These are phyloP conservation scores for Illadopsis cleaveri DNA, from an alignment of 2,113 vertebrate species.

Conservation along the genomic window DNA sequence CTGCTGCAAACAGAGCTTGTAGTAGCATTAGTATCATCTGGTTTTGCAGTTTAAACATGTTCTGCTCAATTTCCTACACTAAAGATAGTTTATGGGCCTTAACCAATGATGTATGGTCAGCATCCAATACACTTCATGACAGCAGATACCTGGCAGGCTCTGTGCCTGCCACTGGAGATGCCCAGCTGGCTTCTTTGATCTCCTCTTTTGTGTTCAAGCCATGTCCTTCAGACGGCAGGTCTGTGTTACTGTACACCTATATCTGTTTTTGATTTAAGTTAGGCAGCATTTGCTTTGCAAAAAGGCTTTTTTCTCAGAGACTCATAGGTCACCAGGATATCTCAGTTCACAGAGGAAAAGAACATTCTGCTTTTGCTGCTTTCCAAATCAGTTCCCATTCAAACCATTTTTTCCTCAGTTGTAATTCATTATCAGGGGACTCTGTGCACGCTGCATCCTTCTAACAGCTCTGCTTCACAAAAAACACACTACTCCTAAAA, in stretches of 20 bases:
- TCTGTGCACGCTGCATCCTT: accelerated
- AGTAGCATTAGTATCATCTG: constrained; percentile 48
- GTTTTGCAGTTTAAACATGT: constrained; percentile 43
- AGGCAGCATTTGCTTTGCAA: background rate
- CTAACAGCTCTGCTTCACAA: background rate
- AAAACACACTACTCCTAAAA: background rate
- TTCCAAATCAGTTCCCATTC: constrained; percentile 6
- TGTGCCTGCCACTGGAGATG: constrained; percentile 57
- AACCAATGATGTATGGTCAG: constrained; percentile 9
- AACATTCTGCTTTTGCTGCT: background rate
- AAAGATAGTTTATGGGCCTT: constrained; percentile 50
- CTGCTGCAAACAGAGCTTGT: background rate
- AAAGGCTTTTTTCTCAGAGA: constrained; percentile 12
- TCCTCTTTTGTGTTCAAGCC: background rate
- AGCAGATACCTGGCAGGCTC: constrained; percentile 35
- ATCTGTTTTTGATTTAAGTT: constrained; percentile 69
- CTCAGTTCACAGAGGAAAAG: background rate
- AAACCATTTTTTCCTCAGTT: constrained; percentile 2
- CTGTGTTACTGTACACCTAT: background rate
- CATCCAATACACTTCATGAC: constrained; percentile 15
- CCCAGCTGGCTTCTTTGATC: constrained; percentile 67
- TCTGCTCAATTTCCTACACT: constrained; percentile 56
- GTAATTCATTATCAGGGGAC: background rate
- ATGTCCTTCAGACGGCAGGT: constrained; percentile 24
- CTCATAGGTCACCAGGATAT: constrained; percentile 21